Conservation (phyloP, 2,113 vertebrate genomes). For the Apeltes quadracus region DNA sequence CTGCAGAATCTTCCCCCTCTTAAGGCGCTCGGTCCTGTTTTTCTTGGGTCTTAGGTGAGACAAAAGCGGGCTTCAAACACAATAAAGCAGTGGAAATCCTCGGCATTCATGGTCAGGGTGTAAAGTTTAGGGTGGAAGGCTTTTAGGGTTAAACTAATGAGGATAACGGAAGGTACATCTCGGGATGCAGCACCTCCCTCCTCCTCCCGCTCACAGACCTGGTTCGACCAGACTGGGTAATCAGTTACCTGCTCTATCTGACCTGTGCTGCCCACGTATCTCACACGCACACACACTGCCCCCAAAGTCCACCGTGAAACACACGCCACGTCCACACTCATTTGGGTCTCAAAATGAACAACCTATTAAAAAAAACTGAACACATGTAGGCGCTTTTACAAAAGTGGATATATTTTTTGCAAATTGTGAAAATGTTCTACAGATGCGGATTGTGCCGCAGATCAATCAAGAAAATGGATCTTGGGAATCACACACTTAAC, state of each 20-base stretch:
- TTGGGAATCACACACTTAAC: not conserved
- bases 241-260: slow-evolving; percentile 78
- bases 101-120: slow-evolving; percentile 49
- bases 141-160: slow-evolving; percentile 60
- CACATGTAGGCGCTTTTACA: not conserved
- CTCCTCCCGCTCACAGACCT: slow-evolving; percentile 60
- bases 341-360: not conserved
- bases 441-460: not conserved
- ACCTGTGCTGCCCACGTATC: slow-evolving; percentile 46
- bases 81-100: slow-evolving; percentile 67
- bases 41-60: slow-evolving; percentile 60
- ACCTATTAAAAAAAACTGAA: not conserved
- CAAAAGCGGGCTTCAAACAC: slow-evolving; percentile 43
- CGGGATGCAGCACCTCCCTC: slow-evolving; percentile 36
- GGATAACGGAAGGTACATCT: slow-evolving; percentile 44
- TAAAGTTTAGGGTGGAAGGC: slow-evolving; percentile 56
- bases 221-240: slow-evolving; percentile 76
- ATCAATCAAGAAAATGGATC: not conserved
- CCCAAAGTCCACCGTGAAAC: slow-evolving; percentile 49
- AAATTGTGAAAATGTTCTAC: not conserved
- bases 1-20: slow-evolving; percentile 33
- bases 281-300: slow-evolving; percentile 14
- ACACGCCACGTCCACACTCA: slow-evolving; percentile 2
- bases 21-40: slow-evolving; percentile 55
- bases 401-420: not conserved